A percentile compares a stretch with the other conserved stretches of the same genome.
These are phyloP conservation scores for Colletes gigas DNA, from an alignment of 1,140 invertebrate genomes.

Conservation along the genomic window DNA sequence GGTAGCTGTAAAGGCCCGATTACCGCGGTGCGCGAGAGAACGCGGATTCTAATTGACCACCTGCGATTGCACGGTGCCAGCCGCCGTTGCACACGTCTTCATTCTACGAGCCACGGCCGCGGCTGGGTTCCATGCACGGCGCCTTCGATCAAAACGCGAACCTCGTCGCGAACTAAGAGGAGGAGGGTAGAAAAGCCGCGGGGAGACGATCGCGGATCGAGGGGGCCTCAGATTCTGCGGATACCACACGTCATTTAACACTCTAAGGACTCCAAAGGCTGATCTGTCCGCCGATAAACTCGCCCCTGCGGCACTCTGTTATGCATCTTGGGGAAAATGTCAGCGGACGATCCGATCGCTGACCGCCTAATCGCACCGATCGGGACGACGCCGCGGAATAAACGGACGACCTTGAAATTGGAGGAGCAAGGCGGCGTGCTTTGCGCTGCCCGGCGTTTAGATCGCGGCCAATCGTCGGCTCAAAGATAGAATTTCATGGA, in stretches of 20 bases:
- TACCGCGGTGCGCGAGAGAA: constrained; percentile 55
- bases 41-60: constrained; percentile 66
- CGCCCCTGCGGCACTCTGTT: constrained; percentile 16
- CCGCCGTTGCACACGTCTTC: constrained; percentile 58
- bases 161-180: not conserved
- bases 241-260: constrained; percentile 59
- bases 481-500: too few species aligned
- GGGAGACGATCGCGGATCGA: constrained; percentile 26
- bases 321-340: constrained; percentile 30
- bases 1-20: constrained; percentile 62
- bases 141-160: constrained; percentile 36
- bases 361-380: constrained; percentile 27
- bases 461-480: too few species aligned
- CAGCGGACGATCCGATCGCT: constrained; percentile 20
- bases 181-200: not conserved
- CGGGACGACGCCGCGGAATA: constrained; percentile 9
- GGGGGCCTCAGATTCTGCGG: constrained; percentile 44
- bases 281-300: constrained; percentile 48
- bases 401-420: constrained; percentile 42
- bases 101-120: constrained; percentile 20
- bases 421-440: not conserved
- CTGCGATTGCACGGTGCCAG: constrained; percentile 62
- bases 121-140: not conserved
- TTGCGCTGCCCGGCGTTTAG: not conserved
- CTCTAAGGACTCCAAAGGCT: constrained; percentile 45